These are phyloP conservation scores for Microdon myrmicae DNA, from an alignment of 2,888 invertebrate species.

Conservation along the genomic window DNA sequence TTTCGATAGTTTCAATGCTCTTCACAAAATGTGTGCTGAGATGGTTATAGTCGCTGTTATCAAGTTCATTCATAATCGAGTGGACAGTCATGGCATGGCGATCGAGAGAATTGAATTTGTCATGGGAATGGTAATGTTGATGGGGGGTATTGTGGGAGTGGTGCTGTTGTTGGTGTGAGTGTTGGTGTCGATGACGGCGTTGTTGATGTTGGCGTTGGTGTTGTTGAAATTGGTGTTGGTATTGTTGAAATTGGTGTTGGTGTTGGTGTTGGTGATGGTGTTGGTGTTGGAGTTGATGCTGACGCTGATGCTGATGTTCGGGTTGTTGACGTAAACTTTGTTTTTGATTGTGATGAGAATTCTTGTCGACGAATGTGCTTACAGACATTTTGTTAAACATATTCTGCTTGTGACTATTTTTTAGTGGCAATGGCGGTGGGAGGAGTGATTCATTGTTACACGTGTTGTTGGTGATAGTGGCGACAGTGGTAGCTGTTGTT, in stretches of 20 bases:
- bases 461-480: conserved; percentile 54
- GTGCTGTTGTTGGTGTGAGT: conserved; percentile 55
- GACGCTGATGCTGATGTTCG: conserved; percentile 56
- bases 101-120: conserved; percentile 59
- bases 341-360: conserved; percentile 55
- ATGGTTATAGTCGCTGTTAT: conserved; percentile 59
- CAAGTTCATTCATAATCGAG: conserved; percentile 35
- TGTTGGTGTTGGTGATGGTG: conserved; percentile 61
- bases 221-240: conserved; percentile 23
- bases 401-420: conserved; percentile 56
- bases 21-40: conserved; percentile 63
- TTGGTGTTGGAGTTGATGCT: conserved; percentile 57
- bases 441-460: conserved; percentile 55
- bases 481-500: conserved; percentile 24
- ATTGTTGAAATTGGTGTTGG: conserved; percentile 10
- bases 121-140: conserved; percentile 54
- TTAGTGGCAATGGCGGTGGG: conserved; percentile 57
- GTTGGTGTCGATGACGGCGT: conserved; percentile 53
- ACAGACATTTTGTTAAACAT: conserved; percentile 41
- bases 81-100: conserved; percentile 52
- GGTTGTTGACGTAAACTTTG: conserved; percentile 50
- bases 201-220: conserved; percentile 33
- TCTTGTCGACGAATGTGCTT: conserved; percentile 45
- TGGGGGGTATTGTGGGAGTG: conserved; percentile 44
- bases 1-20: conserved; percentile 63